phyloP scores from a whole-genome alignment of 1,140 invertebrate species.

The Aphidius gifuensis region DNA sequence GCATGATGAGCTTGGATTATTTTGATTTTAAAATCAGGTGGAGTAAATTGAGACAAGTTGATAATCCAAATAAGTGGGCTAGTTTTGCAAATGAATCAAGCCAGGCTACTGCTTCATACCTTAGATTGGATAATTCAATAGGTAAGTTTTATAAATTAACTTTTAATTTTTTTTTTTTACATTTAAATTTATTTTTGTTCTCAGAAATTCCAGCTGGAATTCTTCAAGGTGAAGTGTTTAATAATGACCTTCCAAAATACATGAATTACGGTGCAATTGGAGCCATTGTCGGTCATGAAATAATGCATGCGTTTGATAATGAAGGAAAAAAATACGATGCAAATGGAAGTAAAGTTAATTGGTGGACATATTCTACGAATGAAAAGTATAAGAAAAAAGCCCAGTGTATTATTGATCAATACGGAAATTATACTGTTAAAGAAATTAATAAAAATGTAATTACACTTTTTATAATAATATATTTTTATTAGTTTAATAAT shows the following conservation, averaged over 20 bases:
- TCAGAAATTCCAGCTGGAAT: slow-evolving; percentile 75
- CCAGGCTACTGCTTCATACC: slow-evolving; percentile 68
- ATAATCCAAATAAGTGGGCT: slow-evolving; percentile 73
- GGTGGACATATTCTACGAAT: slow-evolving; percentile 64
- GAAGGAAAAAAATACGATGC: slow-evolving; percentile 65
- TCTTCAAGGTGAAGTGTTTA: slow-evolving; percentile 71
- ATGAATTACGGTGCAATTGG: slow-evolving; percentile 75
- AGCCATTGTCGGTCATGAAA: slow-evolving; percentile 65
- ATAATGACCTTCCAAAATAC: slow-evolving; percentile 66
- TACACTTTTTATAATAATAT: background rate
- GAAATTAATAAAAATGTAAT: slow-evolving; percentile 59
- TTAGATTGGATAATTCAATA: slow-evolving; percentile 63
- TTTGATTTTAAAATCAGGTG: slow-evolving; percentile 77
- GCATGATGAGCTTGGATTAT: slow-evolving; percentile 69
- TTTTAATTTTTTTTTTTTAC: slow-evolving; percentile 5
- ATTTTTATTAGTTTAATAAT: background rate
- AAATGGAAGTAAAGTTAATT: slow-evolving; percentile 63
- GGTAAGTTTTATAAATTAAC: slow-evolving; percentile 52
- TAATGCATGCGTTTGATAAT: slow-evolving; percentile 64
- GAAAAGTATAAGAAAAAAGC: slow-evolving; percentile 59
- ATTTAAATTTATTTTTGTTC: background rate
- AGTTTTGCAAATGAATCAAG: slow-evolving; percentile 46
- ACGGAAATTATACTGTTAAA: slow-evolving; percentile 63
- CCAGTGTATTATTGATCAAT: slow-evolving; percentile 69
- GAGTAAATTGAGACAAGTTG: slow-evolving; percentile 64